These are phyloP conservation scores for Latrodectus geometricus DNA, from an alignment of 1,140 invertebrate genomes.

Conservation along the genomic window DNA sequence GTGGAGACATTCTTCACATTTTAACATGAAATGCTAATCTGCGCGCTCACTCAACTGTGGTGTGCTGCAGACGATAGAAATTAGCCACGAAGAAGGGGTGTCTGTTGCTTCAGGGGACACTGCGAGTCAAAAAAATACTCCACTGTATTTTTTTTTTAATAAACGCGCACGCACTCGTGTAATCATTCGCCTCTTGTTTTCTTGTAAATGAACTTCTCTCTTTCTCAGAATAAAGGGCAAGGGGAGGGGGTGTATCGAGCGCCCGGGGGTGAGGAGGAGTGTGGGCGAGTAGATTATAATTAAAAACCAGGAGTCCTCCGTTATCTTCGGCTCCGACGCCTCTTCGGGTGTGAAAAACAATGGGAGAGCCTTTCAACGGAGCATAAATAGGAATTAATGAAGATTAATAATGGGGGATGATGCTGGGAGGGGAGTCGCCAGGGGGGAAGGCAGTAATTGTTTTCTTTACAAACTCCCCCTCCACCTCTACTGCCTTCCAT, in stretches of 20 bases:
- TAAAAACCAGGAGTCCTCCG: background rate
- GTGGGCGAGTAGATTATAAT: background rate
- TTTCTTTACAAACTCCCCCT: background rate
- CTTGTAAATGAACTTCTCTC: background rate
- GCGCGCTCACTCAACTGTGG: too few species aligned
- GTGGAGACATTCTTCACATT: too few species aligned
- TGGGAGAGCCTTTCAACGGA: background rate
- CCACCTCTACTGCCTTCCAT: too few species aligned
- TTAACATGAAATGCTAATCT: too few species aligned
- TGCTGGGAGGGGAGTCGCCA: background rate
- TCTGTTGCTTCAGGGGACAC: too few species aligned
- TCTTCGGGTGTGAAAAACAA: background rate
- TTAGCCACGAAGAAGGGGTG: too few species aligned
- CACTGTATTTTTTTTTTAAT: background rate
- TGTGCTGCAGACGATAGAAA: too few species aligned
- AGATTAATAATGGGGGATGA: slow-evolving; percentile 1
- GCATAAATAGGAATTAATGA: background rate
- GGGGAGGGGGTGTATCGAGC: background rate
- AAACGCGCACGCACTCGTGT: background rate
- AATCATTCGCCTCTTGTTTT: too few species aligned
- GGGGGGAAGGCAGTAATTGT: background rate
- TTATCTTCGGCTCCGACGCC: background rate
- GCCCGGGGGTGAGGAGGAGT: too few species aligned
- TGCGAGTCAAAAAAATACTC: background rate
- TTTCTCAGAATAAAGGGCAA: background rate